Base-by-base conservation (phyloP, 2,113 vertebrate genomes). In the Neolamprologus longior region DNA sequence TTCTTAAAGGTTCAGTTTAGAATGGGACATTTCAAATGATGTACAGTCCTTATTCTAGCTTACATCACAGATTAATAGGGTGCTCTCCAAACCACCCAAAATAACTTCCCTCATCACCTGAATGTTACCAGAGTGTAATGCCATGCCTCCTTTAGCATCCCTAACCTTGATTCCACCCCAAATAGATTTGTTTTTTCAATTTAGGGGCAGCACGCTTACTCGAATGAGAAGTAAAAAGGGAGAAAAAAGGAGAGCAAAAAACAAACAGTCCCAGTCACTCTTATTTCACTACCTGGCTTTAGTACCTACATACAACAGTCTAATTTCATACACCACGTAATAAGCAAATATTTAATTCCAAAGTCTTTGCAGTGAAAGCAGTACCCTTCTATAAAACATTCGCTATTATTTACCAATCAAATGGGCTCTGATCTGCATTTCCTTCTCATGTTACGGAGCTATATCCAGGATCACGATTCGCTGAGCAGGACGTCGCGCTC, bases 371-470 rank as follows among this genome's bases (percentile, higher is more conserved):
- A 80, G 50, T 35, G n/a, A 80, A 80, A 21, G 42, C 37, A 9
- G 11, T 8, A 7, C 7, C 13, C 7, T 14, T 33, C 3, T 47
- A 1, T 24, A 14, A n/a, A 5, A 7, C 50, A 21, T 17, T 21
- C 9, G 2, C 10, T n/a, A 5, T 6, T 3, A 50, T 61, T 26
- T 17, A 19, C 47, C n/a, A 76, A 40, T 78, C 80, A 83, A 61
- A 61, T 24, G 1, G 26, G 42, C 28, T n/a, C 14, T 24, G 3
- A 54, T 80, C 40, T 47, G 19, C 78, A 45, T 83, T 17, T 68
- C 9, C 54, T 24, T 53, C 89, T 94, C 93, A 6, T 33, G 24
- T 96, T 91, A 93, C 95, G 84, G 50, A 31, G 17, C 45, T 17
- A 13, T 4, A 35, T 31, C 76, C 24, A 79, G 68, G 88, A 40